Percentiles rank a stretch among this genome's conserved stretches.
Evolutionary conservation across 2,113 vertebrate species (phyloP).

Genomic region (Holacanthus passer): DNA sequence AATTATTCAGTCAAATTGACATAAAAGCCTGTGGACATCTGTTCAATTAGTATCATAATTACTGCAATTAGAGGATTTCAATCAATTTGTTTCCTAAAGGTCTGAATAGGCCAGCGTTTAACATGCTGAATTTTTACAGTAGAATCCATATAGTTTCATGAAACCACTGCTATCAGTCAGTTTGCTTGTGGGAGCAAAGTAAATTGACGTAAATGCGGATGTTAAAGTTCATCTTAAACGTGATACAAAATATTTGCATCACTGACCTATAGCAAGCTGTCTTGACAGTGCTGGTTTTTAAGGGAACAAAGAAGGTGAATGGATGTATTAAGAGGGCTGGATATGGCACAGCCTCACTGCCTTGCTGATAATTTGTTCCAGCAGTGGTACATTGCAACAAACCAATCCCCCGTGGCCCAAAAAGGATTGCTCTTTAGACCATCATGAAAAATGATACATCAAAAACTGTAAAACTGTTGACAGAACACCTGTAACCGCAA

Average conservation of each 20-base stretch:
- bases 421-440: neutral
- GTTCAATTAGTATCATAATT: neutral
- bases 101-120: neutral
- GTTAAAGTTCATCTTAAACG: neutral
- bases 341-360: too few relatives aligned
- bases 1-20: neutral
- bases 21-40: conserved; percentile 11
- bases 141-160: neutral
- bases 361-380: neutral
- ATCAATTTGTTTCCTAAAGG: neutral
- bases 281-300: neutral
- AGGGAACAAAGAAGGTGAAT: too few relatives aligned
- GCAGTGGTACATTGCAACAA: neutral
- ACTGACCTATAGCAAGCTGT: neutral
- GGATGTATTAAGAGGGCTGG: too few relatives aligned
- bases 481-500: neutral
- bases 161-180: neutral
- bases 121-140: neutral
- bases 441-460: neutral
- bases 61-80: neutral
- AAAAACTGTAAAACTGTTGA: neutral
- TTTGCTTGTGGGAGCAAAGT: neutral
- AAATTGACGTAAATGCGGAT: neutral
- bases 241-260: neutral
- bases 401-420: neutral